phyloP scores from a whole-genome alignment of 2,888 invertebrate species.

The Pyrochroa serraticornis region DNA sequence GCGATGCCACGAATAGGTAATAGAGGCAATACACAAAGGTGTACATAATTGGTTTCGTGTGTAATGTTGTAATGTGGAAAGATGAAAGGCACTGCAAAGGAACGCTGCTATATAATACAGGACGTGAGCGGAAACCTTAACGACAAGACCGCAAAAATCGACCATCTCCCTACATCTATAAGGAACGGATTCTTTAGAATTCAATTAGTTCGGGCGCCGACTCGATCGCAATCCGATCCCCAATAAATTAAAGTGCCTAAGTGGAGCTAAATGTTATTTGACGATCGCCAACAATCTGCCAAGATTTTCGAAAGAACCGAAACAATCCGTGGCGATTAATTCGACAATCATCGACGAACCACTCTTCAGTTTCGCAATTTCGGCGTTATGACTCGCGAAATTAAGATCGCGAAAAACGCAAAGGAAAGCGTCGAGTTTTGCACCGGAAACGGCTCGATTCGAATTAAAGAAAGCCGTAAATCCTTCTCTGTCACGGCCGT shows the following conservation, averaged over 20 bases:
- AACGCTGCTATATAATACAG: constrained; percentile 51
- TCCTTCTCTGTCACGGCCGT: constrained; percentile 45
- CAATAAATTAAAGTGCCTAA: constrained; percentile 37
- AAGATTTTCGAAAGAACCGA: neutral
- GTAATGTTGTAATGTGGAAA: constrained; percentile 57
- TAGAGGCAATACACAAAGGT: constrained; percentile 57
- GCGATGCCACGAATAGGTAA: constrained; percentile 39
- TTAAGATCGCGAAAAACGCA: constrained; percentile 34
- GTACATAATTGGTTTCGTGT: constrained; percentile 58
- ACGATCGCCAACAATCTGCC: constrained; percentile 13
- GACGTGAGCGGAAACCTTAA: constrained; percentile 54
- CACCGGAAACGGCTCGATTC: constrained; percentile 24
- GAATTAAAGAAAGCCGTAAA: constrained; percentile 44
- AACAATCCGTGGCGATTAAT: too few relatives aligned
- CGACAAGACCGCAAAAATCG: constrained; percentile 45
- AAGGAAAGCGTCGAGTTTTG: constrained; percentile 21
- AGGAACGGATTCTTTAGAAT: constrained; percentile 40
- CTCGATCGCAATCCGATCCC: constrained; percentile 1
- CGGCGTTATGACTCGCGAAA: constrained; percentile 38
- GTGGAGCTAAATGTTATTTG: constrained; percentile 36
- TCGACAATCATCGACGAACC: too few relatives aligned
- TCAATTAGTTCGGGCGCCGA: constrained; percentile 34
- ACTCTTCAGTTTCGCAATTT: too few relatives aligned
- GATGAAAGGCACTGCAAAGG: constrained; percentile 55
- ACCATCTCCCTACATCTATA: constrained; percentile 27